These are phyloP conservation scores for Phaedon cochleariae DNA, from an alignment of 2,888 invertebrate genomes.

Conservation along the genomic window DNA sequence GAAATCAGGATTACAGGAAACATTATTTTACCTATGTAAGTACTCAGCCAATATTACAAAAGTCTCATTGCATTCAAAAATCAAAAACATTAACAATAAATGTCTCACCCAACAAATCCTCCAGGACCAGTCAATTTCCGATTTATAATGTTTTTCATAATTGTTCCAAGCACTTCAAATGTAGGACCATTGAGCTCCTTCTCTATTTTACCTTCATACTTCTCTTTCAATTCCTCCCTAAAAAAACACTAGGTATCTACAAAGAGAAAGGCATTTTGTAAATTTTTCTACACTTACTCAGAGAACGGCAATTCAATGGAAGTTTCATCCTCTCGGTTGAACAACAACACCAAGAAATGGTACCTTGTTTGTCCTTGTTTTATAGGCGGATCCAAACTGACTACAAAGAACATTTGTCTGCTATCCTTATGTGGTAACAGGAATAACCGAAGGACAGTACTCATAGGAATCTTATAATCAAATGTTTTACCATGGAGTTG, in stretches of 20 bases:
- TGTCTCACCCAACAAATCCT: constrained; percentile 83
- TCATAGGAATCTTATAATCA: constrained; percentile 99
- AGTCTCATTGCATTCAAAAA: too few species aligned
- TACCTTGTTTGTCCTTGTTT: constrained; percentile 99
- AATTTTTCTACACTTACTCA: constrained; percentile 72
- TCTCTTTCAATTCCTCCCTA: constrained; percentile 89
- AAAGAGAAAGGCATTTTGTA: constrained; percentile 13
- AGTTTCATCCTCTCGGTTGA: constrained; percentile 94
- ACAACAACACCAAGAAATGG: constrained; percentile 93
- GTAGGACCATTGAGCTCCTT: constrained; percentile 92
- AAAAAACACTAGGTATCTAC: neutral
- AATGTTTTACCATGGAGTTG: constrained; percentile 98
- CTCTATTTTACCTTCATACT: constrained; percentile 91
- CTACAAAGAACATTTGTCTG: constrained; percentile 98
- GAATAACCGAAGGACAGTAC: constrained; percentile 93
- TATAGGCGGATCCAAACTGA: constrained; percentile 97
- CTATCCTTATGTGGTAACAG: constrained; percentile 96
- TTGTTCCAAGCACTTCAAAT: constrained; percentile 93
- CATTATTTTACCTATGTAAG: too few species aligned
- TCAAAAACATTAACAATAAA: constrained; percentile 15
- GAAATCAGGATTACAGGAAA: too few species aligned
- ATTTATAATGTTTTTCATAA: constrained; percentile 95
- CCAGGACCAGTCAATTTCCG: constrained; percentile 96
- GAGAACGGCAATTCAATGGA: constrained; percentile 90
- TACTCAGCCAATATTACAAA: too few species aligned